These are phyloP conservation scores for Stramonita haemastoma DNA, from an alignment of 2,888 invertebrate species.

Conservation along the genomic window DNA sequence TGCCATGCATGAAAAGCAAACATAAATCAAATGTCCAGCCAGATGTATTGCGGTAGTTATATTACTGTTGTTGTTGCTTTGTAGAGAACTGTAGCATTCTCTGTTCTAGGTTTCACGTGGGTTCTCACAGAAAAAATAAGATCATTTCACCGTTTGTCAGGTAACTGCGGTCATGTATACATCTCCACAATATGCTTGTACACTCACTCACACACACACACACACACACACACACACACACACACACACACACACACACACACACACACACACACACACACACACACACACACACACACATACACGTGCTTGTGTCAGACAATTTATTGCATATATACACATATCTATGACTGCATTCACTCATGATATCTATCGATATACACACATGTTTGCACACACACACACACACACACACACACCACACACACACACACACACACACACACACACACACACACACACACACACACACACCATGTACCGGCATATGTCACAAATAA, in stretches of 20 bases:
- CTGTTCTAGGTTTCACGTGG: no score
- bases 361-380: not conserved
- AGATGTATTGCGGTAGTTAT: not conserved
- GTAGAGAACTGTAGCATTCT: no score
- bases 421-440: constrained; percentile 15
- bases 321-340: not conserved
- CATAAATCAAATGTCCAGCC: no score
- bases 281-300: constrained; percentile 23
- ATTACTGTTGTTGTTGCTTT: no score
- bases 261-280: constrained; percentile 28
- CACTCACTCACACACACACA: not conserved
- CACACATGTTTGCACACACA: constrained; percentile 31
- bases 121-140: no score
- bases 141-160: no score
- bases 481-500: not conserved
- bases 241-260: constrained; percentile 31
- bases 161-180: not conserved
- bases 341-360: not conserved
- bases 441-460: not conserved
- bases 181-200: not conserved
- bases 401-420: constrained; percentile 24
- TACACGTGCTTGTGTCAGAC: not conserved
- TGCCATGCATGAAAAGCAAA: no score
- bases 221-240: constrained; percentile 20
- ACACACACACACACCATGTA: not conserved